Base-by-base conservation (phyloP, 1,140 invertebrate species). In the Ditylenchus dipsaci region DNA sequence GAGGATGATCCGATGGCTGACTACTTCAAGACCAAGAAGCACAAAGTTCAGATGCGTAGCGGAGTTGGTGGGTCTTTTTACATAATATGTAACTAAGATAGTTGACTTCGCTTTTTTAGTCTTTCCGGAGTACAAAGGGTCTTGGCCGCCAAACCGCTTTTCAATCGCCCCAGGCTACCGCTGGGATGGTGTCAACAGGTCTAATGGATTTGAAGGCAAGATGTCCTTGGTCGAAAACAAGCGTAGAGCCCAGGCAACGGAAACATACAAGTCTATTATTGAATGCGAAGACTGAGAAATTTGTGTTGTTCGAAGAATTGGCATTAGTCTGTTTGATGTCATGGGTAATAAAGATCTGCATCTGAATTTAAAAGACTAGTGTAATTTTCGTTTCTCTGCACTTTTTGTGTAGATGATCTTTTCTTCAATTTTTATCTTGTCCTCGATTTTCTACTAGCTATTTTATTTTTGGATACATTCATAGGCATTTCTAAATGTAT, bases 121-220 rank as follows among this genome's bases (percentile, higher is more conserved):
- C n/a, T 78, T 74, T 56, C 77, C 77, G 26, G 63, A 63, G 21
- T 78, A 80, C 45, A 65, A 75, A 57, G 78, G 78, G 15, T 72
- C 67, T 30, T 76, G 43, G n/a, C 72, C 77, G 7, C 73, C 63
- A 21, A 97, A 97, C 86, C 87, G 95, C 11, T 97, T 90, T 85
- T 88, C 89, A 45, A 94, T 99, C 68, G 84, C 86, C 59, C 95
- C 95, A 0, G 95, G 95, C 0, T 90, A 93, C 84, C 86, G 93
- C 43, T 99, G 95, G 95, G 95, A 99, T 84, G 95, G 95, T 0
- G 94, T 99, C 0, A 92, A 98, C 81, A 85, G 95, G 26, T 96
- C 93, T 3, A 97, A 91, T 85, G 95, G 95, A 0, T 97, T 94
- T 84, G 95, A 99, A 83, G 90, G 90, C 78, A 89, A 91, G 80